phyloP scores from a whole-genome alignment of 2,113 vertebrate genomes.

The Tyrannus savana region DNA sequence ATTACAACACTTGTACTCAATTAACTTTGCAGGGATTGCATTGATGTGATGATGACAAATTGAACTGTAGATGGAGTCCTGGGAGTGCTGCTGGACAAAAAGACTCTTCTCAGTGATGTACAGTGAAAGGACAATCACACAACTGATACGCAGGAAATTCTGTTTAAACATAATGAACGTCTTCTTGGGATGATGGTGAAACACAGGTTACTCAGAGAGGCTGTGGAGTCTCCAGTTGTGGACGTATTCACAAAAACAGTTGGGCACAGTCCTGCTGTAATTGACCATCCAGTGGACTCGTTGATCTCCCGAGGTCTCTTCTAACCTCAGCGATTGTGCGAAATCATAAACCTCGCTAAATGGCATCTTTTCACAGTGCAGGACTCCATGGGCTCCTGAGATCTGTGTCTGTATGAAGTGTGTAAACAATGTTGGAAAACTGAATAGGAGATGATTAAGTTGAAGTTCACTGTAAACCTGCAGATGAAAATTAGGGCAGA shows the following conservation, averaged over 20 bases:
- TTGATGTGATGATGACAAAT: neutral
- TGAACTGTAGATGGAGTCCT: neutral
- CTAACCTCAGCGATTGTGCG: neutral
- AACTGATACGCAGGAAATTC: neutral
- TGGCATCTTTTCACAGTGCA: neutral
- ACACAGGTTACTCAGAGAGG: neutral
- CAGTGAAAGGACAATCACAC: neutral
- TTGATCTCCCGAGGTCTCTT: neutral
- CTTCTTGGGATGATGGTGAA: neutral
- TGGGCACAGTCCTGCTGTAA: neutral
- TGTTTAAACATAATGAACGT: neutral
- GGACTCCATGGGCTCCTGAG: neutral
- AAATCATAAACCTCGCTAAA: neutral
- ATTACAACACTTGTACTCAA: conserved; percentile 3
- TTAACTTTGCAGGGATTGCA: neutral
- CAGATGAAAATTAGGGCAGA: neutral
- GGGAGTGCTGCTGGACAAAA: neutral
- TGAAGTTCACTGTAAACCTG: neutral
- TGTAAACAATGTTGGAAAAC: neutral
- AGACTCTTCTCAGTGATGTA: neutral
- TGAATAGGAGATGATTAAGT: neutral
- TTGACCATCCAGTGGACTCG: neutral
- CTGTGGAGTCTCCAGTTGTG: neutral
- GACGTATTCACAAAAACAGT: accelerated
- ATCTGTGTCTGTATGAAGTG: neutral